These are phyloP conservation scores for Cebus imitator DNA, from an alignment of 2,113 vertebrate species.

Conservation along the genomic window DNA sequence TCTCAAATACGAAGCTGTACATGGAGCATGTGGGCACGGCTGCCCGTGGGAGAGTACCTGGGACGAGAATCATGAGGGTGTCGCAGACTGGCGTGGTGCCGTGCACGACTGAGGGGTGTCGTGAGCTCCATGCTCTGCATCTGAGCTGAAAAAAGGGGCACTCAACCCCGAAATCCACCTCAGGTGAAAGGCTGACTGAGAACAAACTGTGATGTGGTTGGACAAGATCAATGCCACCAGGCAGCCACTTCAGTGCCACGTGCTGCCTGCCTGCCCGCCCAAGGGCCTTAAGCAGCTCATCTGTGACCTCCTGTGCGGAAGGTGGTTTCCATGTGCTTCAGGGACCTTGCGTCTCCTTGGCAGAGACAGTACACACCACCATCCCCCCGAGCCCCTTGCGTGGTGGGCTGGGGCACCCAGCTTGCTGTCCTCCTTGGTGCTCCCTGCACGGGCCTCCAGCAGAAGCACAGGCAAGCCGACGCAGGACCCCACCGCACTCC, in stretches of 20 bases:
- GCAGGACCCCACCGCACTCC: neutral
- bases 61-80: too few species aligned
- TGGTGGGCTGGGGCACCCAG: neutral
- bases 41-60: neutral
- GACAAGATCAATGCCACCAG: neutral
- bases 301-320: neutral
- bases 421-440: too few species aligned
- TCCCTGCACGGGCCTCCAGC: neutral
- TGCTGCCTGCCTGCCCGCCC: rapidly evolving
- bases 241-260: neutral
- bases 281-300: neutral
- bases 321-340: neutral
- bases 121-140: neutral
- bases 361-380: too few species aligned
- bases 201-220: neutral
- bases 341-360: neutral
- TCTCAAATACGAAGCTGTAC: neutral
- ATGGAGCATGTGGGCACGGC: rapidly evolving
- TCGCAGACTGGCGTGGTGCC: too few species aligned
- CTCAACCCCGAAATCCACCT: neutral
- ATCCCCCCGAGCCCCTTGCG: neutral
- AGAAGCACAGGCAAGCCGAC: neutral
- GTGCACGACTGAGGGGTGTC: neutral
- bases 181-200: neutral
- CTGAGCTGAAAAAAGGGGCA: neutral